These are phyloP conservation scores for Galeopsomyia nigrocyanea DNA, from an alignment of 2,888 invertebrate species.

Conservation along the genomic window DNA sequence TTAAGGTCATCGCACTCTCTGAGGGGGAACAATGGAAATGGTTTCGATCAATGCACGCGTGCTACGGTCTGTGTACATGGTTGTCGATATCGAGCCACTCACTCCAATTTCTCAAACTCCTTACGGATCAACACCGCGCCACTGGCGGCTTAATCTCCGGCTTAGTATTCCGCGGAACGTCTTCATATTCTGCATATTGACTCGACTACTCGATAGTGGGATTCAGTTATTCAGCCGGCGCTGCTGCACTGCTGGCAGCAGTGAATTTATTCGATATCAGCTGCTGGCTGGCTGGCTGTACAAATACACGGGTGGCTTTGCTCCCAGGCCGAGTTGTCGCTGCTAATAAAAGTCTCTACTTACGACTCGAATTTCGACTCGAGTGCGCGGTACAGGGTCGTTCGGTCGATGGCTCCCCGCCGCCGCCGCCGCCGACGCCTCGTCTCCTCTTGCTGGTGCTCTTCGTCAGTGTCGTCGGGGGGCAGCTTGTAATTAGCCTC, in stretches of 20 bases:
- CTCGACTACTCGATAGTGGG: background rate
- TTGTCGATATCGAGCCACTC: no score
- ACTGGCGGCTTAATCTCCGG: no score
- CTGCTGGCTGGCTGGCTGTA: background rate
- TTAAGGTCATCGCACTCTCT: conserved; percentile 42
- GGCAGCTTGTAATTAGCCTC: conserved; percentile 78
- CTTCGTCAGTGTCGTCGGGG: conserved; percentile 50
- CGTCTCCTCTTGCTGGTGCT: conserved; percentile 41
- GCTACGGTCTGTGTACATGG: no score
- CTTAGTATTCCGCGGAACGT: no score
- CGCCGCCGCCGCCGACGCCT: conserved; percentile 34
- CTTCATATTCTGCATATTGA: background rate
- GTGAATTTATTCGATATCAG: background rate
- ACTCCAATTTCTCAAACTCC: no score
- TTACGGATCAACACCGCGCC: no score
- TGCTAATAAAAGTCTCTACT: conserved; percentile 47
- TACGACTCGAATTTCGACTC: conserved; percentile 62
- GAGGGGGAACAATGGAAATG: no score
- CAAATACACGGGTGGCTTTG: background rate
- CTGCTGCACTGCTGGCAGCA: background rate
- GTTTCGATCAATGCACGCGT: no score
- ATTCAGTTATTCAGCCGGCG: no score
- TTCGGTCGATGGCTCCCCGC: conserved; percentile 50
- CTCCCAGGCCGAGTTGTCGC: no score
- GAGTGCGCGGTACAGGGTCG: conserved; percentile 54